Percentiles rank a stretch among this genome's conserved stretches.
These are phyloP conservation scores for Lagria hirta DNA, from an alignment of 2,888 invertebrate genomes.

Conservation along the genomic window DNA sequence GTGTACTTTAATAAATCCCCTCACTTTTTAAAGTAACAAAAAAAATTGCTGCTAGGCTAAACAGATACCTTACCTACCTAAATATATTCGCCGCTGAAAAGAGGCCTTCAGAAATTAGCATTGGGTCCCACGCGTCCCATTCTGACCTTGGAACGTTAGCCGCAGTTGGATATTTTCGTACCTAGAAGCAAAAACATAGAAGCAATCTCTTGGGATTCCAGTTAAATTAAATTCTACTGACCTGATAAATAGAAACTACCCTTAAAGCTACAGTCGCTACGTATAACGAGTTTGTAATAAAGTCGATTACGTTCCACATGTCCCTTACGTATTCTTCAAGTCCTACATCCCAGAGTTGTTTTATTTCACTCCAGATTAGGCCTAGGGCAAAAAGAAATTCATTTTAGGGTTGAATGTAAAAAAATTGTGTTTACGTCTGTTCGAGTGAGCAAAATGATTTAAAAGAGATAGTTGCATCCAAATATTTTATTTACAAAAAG, in stretches of 20 bases:
- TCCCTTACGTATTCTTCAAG: slow-evolving; percentile 95
- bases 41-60: too few species aligned
- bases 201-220: neutral
- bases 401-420: neutral
- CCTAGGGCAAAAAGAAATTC: too few species aligned
- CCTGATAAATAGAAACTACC: slow-evolving; percentile 93
- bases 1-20: too few species aligned
- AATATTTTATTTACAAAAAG: too few species aligned
- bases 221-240: slow-evolving; percentile 50
- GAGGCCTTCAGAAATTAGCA: slow-evolving; percentile 92
- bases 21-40: too few species aligned
- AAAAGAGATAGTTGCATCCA: too few species aligned
- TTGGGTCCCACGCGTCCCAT: slow-evolving; percentile 99
- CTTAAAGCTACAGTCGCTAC: slow-evolving; percentile 95
- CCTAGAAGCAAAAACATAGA: slow-evolving; percentile 34
- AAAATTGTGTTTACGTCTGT: neutral
- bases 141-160: slow-evolving; percentile 66
- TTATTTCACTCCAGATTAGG: slow-evolving; percentile 98
- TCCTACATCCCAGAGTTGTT: slow-evolving; percentile 98
- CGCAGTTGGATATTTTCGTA: slow-evolving; percentile 42
- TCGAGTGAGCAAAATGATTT: too few species aligned
- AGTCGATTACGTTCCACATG: slow-evolving; percentile 99
- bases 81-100: slow-evolving; percentile 99
- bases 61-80: too few species aligned
- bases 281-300: slow-evolving; percentile 96